Conservation (phyloP, 1,140 invertebrate species). For the Diuraphis noxia region DNA sequence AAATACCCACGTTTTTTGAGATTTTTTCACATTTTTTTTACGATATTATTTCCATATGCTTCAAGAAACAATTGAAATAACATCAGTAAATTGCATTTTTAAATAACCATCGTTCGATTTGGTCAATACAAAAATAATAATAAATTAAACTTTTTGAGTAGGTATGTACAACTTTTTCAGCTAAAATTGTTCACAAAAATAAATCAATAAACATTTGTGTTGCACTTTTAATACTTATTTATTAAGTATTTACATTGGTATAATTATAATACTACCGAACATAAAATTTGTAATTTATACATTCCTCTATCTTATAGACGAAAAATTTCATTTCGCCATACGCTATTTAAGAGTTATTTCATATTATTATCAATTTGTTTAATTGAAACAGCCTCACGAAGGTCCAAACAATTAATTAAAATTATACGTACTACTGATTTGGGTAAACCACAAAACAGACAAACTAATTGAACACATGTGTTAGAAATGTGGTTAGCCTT, state of each 20-base stretch:
- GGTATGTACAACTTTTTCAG: background rate
- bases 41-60: background rate
- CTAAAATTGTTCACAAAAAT: background rate
- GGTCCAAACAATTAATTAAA: background rate
- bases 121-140: background rate
- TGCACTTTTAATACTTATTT: no score
- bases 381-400: background rate
- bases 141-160: background rate
- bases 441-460: background rate
- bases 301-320: background rate
- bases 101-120: background rate
- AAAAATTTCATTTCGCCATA: background rate
- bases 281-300: background rate
- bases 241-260: background rate
- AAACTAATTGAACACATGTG: background rate
- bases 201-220: background rate
- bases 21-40: background rate
- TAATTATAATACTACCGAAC: background rate
- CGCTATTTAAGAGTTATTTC: background rate
- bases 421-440: background rate
- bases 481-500: background rate
- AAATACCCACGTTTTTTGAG: background rate
- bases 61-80: background rate
- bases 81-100: background rate
- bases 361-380: slow-evolving; percentile 1